phyloP scores from a whole-genome alignment of 2,888 invertebrate species.

The Trachelus stipa region DNA sequence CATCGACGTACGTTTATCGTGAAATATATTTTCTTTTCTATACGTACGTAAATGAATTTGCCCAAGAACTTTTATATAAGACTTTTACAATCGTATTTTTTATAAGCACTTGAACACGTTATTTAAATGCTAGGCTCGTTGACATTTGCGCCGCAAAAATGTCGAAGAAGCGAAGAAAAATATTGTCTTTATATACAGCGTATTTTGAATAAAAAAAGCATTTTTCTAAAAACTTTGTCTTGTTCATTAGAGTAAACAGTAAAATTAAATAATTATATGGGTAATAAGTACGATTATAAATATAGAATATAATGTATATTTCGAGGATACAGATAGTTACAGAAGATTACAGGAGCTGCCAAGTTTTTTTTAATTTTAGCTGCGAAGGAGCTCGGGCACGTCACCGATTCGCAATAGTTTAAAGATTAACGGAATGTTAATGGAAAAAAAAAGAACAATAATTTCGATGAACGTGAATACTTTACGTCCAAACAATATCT shows the following conservation, averaged over 20 bases:
- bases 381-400: not conserved
- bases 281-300: not conserved
- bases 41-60: not conserved
- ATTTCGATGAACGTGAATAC: not conserved
- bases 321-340: constrained; percentile 1
- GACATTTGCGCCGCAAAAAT: not conserved
- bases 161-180: not conserved
- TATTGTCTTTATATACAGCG: not conserved
- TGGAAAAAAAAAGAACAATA: not conserved
- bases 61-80: not conserved
- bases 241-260: not conserved
- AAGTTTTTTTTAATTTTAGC: not conserved
- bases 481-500: not conserved
- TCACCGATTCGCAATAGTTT: not conserved
- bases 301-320: constrained; percentile 12
- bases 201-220: constrained; percentile 1
- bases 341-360: not conserved
- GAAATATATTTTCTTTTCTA: not conserved
- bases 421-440: not conserved
- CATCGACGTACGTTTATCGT: not conserved
- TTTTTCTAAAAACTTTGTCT: not conserved
- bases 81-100: not conserved
- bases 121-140: not conserved
- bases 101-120: not conserved
- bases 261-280: not conserved